Evolutionary conservation across 1,140 invertebrate genomes (phyloP).

Genomic region (Sminthurides bifidus): DNA sequence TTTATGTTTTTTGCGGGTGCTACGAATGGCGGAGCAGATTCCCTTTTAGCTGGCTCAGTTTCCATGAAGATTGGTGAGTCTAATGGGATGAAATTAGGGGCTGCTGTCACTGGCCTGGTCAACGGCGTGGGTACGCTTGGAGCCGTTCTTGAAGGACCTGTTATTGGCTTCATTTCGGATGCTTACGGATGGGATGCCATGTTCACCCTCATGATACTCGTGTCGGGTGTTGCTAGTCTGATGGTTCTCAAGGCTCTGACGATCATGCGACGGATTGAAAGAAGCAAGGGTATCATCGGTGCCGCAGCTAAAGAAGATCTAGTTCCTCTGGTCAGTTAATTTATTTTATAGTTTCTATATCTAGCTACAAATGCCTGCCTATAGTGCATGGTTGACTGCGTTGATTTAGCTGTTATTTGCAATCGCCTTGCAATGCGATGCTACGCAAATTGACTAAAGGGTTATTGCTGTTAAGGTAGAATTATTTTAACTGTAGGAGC

Average conservation of each 20-base stretch:
- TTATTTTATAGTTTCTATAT: too few relatives aligned
- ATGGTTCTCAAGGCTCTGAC: slow-evolving; percentile 26
- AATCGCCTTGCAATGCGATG: too few relatives aligned
- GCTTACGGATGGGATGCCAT: slow-evolving; percentile 43
- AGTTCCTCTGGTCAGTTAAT: too few relatives aligned
- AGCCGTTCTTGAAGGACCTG: slow-evolving; percentile 41
- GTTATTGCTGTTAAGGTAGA: too few relatives aligned
- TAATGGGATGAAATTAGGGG: slow-evolving; percentile 39
- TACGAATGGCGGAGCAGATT: slow-evolving; percentile 44
- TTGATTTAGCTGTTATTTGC: too few relatives aligned
- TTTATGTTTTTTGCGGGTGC: slow-evolving; percentile 42
- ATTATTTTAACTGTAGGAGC: too few relatives aligned
- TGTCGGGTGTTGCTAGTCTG: slow-evolving; percentile 35
- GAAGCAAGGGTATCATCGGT: too few relatives aligned
- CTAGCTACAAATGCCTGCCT: too few relatives aligned
- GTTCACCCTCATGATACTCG: slow-evolving; percentile 41
- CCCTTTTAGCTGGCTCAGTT: slow-evolving; percentile 39
- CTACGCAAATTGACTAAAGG: too few relatives aligned
- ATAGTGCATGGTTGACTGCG: too few relatives aligned
- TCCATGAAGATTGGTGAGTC: slow-evolving; percentile 41
- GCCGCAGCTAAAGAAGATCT: too few relatives aligned
- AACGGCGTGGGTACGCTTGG: slow-evolving; percentile 45
- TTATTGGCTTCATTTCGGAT: slow-evolving; percentile 40
- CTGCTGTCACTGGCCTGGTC: slow-evolving; percentile 41
- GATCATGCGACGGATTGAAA: too few relatives aligned